These are phyloP conservation scores for Etheostoma spectabile DNA, from an alignment of 2,113 vertebrate genomes.

Conservation along the genomic window DNA sequence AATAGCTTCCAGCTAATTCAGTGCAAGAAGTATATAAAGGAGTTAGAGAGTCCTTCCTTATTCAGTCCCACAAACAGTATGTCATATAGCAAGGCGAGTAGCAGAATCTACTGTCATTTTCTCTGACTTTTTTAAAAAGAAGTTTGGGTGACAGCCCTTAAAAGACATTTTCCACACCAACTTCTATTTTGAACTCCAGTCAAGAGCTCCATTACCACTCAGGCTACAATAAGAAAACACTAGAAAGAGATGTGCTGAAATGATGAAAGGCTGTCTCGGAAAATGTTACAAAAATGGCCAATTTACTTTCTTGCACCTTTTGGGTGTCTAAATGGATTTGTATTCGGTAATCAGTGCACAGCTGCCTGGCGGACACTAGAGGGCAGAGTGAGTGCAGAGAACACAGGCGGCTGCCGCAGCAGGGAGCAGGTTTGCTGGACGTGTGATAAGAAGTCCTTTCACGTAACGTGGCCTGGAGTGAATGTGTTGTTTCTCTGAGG, in stretches of 20 bases:
- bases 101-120: conserved; percentile 55
- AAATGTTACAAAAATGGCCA: conserved; percentile 84
- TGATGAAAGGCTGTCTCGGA: conserved; percentile 83
- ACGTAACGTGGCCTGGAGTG: conserved; percentile 52
- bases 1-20: background rate
- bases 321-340: conserved; percentile 68
- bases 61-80: conserved; percentile 7
- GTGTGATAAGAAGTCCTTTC: conserved; percentile 71
- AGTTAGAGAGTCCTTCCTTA: conserved; percentile 5
- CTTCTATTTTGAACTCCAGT: conserved; percentile 73
- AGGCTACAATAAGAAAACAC: conserved; percentile 76
- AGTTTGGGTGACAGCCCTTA: conserved; percentile 55
- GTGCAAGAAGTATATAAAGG: background rate
- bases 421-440: conserved; percentile 61
- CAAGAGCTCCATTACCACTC: conserved; percentile 78
- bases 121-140: conserved; percentile 39
- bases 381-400: conserved; percentile 76
- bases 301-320: conserved; percentile 81
- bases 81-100: background rate
- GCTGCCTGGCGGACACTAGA: conserved; percentile 73
- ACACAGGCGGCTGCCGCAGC: conserved; percentile 37
- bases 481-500: conserved; percentile 63
- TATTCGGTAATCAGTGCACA: conserved; percentile 57
- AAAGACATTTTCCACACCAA: conserved; percentile 55
- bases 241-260: conserved; percentile 73